Base-by-base conservation (phyloP, 92 coral and sea anemone species). In the Parazoanthus swiftii region DNA sequence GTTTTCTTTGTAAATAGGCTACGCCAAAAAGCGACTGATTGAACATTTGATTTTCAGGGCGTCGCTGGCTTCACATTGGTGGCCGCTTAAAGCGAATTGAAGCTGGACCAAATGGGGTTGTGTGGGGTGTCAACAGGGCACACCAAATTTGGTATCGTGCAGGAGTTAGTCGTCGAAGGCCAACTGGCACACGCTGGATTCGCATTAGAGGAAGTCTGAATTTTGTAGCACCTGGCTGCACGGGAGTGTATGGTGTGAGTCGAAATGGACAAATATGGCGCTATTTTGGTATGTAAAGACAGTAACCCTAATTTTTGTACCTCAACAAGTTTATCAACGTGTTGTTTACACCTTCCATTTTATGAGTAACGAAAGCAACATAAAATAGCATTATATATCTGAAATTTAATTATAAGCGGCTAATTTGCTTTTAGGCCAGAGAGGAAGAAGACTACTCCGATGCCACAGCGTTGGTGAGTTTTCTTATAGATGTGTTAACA, bases 31-130 rank as follows among this genome's bases (percentile, higher is more conserved):
- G 18, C 2, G 18, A 54, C 59, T 54, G 59, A 54, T 13, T 35
- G 8, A 73, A 14, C 43, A 6, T 21, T 81, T 59, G 9, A 4
- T 9, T 42, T n/a, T 26, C 23, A 82, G 86, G 89, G 26, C 44
- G 38, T 43, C 75, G 76, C n/a, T 87, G 89, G 89, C 5, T 38
- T 20, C 75, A 16, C 4, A 65, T 87, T 79, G 29, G 50, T 56
- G 90, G 90, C 23, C 80, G 72, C 15, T 44, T 88, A 46, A 88
- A 67, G 44, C 86, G 71, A 59, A 33, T 88, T 68, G 90, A 88
- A 77, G 54, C 79, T 25, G 73, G 89, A 1, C 76, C 89, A 77
- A 66, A 77, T 54, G 85, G 89, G 5, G 65, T 76, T 15, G 71
- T 79, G 3, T 86, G 56, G 59, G 89, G 89, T 8, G 85, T 86